Conservation (phyloP, 2,888 invertebrate species). For the Amphipyra tragopoginis region DNA sequence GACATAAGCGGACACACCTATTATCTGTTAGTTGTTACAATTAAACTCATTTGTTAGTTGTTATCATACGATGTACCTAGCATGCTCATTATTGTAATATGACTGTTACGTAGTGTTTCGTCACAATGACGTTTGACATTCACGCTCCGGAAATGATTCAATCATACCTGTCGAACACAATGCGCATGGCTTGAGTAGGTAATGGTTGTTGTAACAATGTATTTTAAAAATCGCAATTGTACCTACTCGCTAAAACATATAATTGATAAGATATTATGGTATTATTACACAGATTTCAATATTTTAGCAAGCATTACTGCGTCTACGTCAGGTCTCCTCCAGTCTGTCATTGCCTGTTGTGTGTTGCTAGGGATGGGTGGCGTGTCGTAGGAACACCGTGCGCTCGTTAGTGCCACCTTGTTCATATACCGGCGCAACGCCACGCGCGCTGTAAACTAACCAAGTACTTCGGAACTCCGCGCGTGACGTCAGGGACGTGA, state of each 20-base stretch:
- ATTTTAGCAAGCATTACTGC: too few species aligned
- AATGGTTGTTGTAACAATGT: slow-evolving; percentile 20
- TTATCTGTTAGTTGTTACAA: neutral
- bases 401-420: slow-evolving; percentile 44
- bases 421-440: slow-evolving; percentile 24
- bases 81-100: neutral
- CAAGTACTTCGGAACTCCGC: neutral
- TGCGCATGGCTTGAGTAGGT: slow-evolving; percentile 1
- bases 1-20: too few species aligned
- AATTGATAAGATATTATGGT: too few species aligned
- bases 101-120: slow-evolving; percentile 22
- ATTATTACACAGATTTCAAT: too few species aligned
- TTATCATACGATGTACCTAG: neutral
- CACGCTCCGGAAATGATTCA: slow-evolving; percentile 26
- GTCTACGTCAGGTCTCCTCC: too few species aligned
- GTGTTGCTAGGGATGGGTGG: too few species aligned
- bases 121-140: slow-evolving; percentile 12
- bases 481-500: slow-evolving; percentile 18
- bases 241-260: neutral
- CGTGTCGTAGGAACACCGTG: too few species aligned
- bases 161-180: neutral
- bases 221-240: slow-evolving; percentile 25
- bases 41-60: too few species aligned
- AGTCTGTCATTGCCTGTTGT: too few species aligned
- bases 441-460: slow-evolving; percentile 16